Conservation (phyloP, 2,888 invertebrate genomes). For the Andrena hattorfiana region DNA sequence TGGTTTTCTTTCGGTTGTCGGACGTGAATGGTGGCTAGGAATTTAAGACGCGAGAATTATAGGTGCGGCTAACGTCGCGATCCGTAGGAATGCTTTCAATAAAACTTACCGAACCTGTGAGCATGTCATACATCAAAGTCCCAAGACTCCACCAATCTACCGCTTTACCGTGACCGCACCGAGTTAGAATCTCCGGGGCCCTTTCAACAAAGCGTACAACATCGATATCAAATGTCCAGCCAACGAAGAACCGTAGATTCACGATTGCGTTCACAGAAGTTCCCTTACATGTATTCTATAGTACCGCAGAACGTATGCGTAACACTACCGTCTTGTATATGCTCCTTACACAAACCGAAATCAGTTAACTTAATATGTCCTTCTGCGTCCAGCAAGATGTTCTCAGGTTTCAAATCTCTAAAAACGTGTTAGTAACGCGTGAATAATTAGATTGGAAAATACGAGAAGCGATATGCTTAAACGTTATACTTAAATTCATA, state of each 20-base stretch:
- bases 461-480: constrained; percentile 7
- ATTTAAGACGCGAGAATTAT: constrained; percentile 15
- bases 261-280: constrained; percentile 4
- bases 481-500: background rate
- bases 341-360: constrained; percentile 83
- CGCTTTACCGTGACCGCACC: constrained; percentile 99
- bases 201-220: constrained; percentile 85
- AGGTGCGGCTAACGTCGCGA: background rate
- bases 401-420: constrained; percentile 99
- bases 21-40: constrained; percentile 98
- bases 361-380: constrained; percentile 90
- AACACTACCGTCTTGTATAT: constrained; percentile 92
- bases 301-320: constrained; percentile 99
- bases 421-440: constrained; percentile 32
- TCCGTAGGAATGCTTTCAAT: background rate
- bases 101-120: constrained; percentile 95
- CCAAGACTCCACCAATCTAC: constrained; percentile 99
- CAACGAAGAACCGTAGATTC: background rate
- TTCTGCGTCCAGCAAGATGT: constrained; percentile 96
- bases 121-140: constrained; percentile 99
- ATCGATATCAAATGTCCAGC: background rate
- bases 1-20: constrained; percentile 98
- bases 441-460: background rate
- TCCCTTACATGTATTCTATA: constrained; percentile 97
- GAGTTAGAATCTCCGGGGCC: constrained; percentile 99